Evolutionary conservation across 2,888 invertebrate genomes (phyloP).

Genomic region (Eurytoma adleriae): DNA sequence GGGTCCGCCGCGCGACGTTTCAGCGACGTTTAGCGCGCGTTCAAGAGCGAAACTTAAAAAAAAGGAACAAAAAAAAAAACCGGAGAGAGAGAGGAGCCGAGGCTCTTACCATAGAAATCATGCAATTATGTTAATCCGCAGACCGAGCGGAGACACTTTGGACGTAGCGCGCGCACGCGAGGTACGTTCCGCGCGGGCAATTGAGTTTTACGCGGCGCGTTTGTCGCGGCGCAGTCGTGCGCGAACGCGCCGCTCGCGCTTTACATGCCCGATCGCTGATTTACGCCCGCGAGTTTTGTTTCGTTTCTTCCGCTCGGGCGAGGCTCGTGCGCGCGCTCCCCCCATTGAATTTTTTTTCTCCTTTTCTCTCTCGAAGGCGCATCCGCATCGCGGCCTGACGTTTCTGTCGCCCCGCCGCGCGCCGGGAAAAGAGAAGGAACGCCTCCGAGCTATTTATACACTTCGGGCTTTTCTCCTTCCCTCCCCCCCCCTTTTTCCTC

Average conservation of each 20-base stretch:
- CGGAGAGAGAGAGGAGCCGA: not conserved
- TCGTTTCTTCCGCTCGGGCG: slow-evolving; percentile 1
- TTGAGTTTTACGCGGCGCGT: slow-evolving; percentile 22
- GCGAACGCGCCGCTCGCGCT: not conserved
- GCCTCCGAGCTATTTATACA: not conserved
- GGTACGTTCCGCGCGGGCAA: not conserved
- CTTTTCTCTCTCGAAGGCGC: too few species aligned
- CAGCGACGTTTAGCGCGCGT: not conserved
- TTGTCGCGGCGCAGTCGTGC: not conserved
- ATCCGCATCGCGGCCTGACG: too few species aligned
- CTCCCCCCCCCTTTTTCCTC: not conserved
- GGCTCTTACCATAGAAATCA: slow-evolving; percentile 29
- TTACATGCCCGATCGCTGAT: slow-evolving; percentile 2
- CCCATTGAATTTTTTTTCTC: too few species aligned
- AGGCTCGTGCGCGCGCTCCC: not conserved
- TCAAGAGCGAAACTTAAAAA: not conserved
- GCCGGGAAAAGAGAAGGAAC: not conserved
- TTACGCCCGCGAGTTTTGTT: slow-evolving; percentile 18
- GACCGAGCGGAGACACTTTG: not conserved
- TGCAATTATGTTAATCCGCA: slow-evolving; percentile 18
- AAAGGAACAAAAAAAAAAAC: not conserved
- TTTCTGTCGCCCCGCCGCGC: not conserved
- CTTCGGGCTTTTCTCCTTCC: not conserved
- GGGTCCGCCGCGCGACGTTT: not conserved
- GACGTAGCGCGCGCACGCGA: not conserved